Percentiles rank a stretch among this genome's conserved stretches.
phyloP scores from a whole-genome alignment of 2,888 invertebrate genomes.

The Eudasyphora cyanicolor region DNA sequence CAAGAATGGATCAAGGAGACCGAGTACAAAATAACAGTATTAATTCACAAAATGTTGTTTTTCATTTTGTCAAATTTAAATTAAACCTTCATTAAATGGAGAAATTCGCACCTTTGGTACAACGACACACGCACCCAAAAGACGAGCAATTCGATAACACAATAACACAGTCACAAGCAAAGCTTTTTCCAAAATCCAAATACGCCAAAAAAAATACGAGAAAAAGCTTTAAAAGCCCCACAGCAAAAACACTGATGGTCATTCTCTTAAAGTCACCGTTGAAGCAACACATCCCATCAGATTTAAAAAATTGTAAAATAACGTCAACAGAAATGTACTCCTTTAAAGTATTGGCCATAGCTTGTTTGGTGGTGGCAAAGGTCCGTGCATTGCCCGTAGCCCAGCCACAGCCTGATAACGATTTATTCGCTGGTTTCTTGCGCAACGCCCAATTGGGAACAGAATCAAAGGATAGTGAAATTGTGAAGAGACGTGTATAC shows the following conservation, averaged over 20 bases:
- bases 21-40: background rate
- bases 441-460: conserved; percentile 54
- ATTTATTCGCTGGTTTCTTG: conserved; percentile 67
- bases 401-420: conserved; percentile 43
- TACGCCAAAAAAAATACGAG: background rate
- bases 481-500: conserved; percentile 71
- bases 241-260: conserved; percentile 19
- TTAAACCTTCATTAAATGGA: background rate
- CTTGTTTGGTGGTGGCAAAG: conserved; percentile 38
- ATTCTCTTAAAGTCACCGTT: conserved; percentile 42
- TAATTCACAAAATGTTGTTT: background rate
- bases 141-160: background rate
- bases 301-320: background rate
- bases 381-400: conserved; percentile 8
- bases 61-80: background rate
- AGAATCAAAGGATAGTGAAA: conserved; percentile 47
- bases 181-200: background rate
- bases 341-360: conserved; percentile 35
- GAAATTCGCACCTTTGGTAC: conserved; percentile 13
- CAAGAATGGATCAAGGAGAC: too few relatives aligned
- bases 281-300: conserved; percentile 17
- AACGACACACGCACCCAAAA: background rate
- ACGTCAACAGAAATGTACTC: conserved; percentile 35
- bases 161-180: background rate
- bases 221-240: conserved; percentile 50